Base-by-base conservation (phyloP, 2,797 vertebrate species). In the Periophthalmus magnuspinnatus region DNA sequence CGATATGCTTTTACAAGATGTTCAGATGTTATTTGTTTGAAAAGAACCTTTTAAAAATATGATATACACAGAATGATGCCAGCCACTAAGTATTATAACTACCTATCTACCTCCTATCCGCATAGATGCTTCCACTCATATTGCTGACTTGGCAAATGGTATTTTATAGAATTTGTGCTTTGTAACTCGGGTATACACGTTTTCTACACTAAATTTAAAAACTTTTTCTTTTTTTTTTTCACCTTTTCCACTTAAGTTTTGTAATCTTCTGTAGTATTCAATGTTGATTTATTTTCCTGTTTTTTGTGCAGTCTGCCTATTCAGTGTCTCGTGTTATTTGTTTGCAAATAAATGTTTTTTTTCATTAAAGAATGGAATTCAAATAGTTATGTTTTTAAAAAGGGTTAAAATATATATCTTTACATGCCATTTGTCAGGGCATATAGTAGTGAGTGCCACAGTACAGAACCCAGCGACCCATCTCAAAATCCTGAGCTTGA, bases 41-140 rank as follows among this genome's bases (percentile, higher is more conserved):
- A 1, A 55, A 47, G 9, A 22, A 8, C 52, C 34, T 45, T 32
- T 13, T 0, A 63, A 48, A 64, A 28, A 19, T 52, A 3, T 47
- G 36, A 11, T 48, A 41, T 72, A 48, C 54, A 11, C 67, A 70
- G 38, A 68, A 38, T 68, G 45, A 67, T 57, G n/a, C 48, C 36
- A 2, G 59, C 62, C 32, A 74, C 5, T 54, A 59, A 68, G 60
- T 70, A 1, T 72, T 68, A 50, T 74, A 22, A 1, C 0, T 22
- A 82, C 74, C 84, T 89, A 82, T 74, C 84, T 89, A 86, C 85
- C 85, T 86, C 82, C 74, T 72, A 22, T 33, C 41, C 55, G 1
- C 45, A 3, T 34, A 63, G 72, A 57, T 65, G 48, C 62, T 67
- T 74, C 47, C 54, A 36, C 63, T 65, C 48, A 45, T 50, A 21